Evolutionary conservation across 2,888 invertebrate species (phyloP).

Genomic region (Drosophila affinis): DNA sequence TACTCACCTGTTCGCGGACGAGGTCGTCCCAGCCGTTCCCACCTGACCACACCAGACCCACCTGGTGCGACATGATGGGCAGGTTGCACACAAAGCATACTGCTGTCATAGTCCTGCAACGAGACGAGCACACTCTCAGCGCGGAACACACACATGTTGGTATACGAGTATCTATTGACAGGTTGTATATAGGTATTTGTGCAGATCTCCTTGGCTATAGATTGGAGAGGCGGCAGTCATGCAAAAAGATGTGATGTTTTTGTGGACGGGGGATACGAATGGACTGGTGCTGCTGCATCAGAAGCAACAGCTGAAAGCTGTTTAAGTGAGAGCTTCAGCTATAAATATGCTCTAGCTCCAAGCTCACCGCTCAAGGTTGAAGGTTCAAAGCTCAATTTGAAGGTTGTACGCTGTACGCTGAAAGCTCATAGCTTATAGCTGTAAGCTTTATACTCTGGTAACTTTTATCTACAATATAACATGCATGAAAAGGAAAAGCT

Average conservation of each 20-base stretch:
- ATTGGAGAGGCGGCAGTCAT: background rate
- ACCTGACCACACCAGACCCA: constrained; percentile 96
- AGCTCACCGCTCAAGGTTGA: background rate
- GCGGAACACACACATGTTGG: background rate
- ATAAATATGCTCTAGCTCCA: background rate
- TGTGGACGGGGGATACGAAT: background rate
- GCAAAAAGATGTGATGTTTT: background rate
- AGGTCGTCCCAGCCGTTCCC: constrained; percentile 98
- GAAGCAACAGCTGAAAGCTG: constrained; percentile 1
- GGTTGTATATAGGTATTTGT: background rate
- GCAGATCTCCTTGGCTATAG: background rate
- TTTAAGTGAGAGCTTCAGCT: background rate
- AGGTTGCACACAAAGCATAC: constrained; percentile 98
- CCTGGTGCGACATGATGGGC: constrained; percentile 97
- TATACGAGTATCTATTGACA: background rate
- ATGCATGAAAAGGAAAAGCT: background rate
- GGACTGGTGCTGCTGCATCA: background rate
- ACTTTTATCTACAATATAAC: background rate
- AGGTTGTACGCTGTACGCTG: background rate
- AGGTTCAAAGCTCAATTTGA: background rate
- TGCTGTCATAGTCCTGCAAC: constrained; percentile 94
- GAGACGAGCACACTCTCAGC: constrained; percentile 11
- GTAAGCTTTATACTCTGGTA: no score
- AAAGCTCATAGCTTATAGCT: no score
- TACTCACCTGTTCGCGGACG: constrained; percentile 89